These are phyloP conservation scores for Chionis minor DNA, from an alignment of 2,113 vertebrate genomes.

Conservation along the genomic window DNA sequence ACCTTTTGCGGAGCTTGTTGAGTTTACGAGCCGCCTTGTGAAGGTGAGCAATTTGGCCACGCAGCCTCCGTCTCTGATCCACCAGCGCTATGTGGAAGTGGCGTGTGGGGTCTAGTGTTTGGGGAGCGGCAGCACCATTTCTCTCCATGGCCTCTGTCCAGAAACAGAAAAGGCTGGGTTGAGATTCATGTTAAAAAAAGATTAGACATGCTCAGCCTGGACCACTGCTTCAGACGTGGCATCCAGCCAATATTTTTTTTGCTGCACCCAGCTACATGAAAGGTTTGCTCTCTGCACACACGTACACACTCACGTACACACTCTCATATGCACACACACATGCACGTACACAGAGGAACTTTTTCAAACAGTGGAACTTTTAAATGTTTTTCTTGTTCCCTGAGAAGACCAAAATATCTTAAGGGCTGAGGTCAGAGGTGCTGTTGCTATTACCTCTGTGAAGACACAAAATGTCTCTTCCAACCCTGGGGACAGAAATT, in stretches of 20 bases:
- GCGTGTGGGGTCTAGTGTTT: constrained; percentile 25
- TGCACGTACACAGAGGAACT: neutral
- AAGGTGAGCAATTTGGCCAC: constrained; percentile 66
- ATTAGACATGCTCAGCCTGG: neutral
- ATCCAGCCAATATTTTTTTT: neutral
- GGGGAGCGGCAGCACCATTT: neutral
- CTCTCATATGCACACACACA: neutral
- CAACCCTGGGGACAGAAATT: neutral
- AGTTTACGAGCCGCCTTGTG: constrained; percentile 64
- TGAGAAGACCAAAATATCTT: neutral
- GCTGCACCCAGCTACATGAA: neutral
- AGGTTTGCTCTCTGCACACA: neutral
- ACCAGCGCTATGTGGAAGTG: constrained; percentile 63
- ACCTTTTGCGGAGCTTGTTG: constrained; percentile 60
- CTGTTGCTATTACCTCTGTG: neutral
- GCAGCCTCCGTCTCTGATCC: constrained; percentile 68
- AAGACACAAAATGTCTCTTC: neutral
- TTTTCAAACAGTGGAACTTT: neutral
- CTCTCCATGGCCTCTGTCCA: constrained; percentile 65
- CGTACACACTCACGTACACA: neutral
- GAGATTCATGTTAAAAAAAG: neutral
- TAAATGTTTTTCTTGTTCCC: neutral
- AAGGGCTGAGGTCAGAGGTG: neutral
- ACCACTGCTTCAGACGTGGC: neutral
- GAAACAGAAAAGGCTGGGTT: neutral